These are phyloP conservation scores for Mobula hypostoma DNA, from an alignment of 2,113 vertebrate genomes.

Conservation along the genomic window DNA sequence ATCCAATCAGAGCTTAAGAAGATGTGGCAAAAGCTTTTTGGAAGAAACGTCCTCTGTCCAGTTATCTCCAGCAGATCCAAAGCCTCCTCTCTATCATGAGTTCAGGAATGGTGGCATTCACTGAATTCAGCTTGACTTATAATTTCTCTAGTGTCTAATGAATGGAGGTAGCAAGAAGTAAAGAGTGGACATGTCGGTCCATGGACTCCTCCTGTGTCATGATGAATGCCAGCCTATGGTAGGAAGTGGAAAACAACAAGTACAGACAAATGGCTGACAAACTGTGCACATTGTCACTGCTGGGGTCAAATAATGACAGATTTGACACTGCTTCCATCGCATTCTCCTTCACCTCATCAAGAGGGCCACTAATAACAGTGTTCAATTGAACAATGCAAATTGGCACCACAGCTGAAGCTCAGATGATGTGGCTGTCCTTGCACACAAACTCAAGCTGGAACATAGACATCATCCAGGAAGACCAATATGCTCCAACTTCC, in stretches of 20 bases:
- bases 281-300: neutral
- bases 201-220: too few relatives aligned
- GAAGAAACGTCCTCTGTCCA: neutral
- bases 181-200: too few relatives aligned
- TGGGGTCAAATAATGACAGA: neutral
- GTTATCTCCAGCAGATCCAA: neutral
- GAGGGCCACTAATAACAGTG: neutral
- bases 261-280: neutral
- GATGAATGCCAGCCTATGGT: neutral
- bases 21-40: neutral
- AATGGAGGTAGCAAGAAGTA: too few relatives aligned
- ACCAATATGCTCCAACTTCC: neutral
- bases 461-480: neutral
- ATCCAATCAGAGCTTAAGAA: neutral
- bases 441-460: neutral
- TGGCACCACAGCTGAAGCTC: neutral
- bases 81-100: neutral
- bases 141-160: neutral
- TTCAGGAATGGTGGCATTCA: neutral
- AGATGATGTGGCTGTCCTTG: neutral
- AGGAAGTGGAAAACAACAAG: neutral
- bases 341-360: neutral
- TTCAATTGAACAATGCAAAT: neutral
- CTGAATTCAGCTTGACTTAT: neutral
- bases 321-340: neutral